These are phyloP conservation scores for Melieria picta DNA, from an alignment of 2,888 invertebrate species.

Conservation along the genomic window DNA sequence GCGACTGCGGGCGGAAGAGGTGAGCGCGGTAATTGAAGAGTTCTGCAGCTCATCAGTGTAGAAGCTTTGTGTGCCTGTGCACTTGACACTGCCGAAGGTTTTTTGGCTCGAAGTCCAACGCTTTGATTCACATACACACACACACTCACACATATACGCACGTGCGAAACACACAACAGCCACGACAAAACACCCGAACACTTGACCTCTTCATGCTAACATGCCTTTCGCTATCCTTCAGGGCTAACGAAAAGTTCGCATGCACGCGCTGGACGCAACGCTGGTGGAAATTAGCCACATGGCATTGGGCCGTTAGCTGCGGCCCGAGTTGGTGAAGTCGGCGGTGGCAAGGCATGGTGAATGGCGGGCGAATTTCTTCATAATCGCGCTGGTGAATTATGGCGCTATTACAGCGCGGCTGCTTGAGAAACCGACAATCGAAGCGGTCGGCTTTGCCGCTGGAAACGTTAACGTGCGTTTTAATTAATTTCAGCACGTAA, in stretches of 20 bases:
- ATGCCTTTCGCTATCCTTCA: too few relatives aligned
- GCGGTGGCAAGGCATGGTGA: too few relatives aligned
- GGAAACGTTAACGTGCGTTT: slow-evolving; percentile 10
- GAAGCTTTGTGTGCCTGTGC: background rate
- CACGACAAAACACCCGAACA: too few relatives aligned
- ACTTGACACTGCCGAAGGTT: slow-evolving; percentile 25
- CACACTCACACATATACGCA: slow-evolving; percentile 22
- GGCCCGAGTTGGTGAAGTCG: too few relatives aligned
- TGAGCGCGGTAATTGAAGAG: slow-evolving; percentile 12
- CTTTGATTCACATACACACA: background rate
- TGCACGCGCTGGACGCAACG: too few relatives aligned
- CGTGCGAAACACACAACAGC: slow-evolving; percentile 12
- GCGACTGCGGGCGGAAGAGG: background rate
- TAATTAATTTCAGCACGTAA: slow-evolving; percentile 31
- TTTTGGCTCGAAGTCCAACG: background rate
- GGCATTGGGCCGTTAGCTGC: too few relatives aligned
- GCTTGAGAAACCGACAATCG: background rate
- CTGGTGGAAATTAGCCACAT: too few relatives aligned
- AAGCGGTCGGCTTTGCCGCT: background rate
- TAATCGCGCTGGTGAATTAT: slow-evolving; percentile 3
- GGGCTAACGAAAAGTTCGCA: too few relatives aligned
- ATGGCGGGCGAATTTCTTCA: background rate
- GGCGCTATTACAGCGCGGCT: background rate
- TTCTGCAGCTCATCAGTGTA: slow-evolving; percentile 18
- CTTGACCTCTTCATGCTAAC: too few relatives aligned